Evolutionary conservation across 2,797 vertebrate genomes (phyloP), one percentile per base, ranked within the genome.

Genomic region (Sebastes minor): DNA sequence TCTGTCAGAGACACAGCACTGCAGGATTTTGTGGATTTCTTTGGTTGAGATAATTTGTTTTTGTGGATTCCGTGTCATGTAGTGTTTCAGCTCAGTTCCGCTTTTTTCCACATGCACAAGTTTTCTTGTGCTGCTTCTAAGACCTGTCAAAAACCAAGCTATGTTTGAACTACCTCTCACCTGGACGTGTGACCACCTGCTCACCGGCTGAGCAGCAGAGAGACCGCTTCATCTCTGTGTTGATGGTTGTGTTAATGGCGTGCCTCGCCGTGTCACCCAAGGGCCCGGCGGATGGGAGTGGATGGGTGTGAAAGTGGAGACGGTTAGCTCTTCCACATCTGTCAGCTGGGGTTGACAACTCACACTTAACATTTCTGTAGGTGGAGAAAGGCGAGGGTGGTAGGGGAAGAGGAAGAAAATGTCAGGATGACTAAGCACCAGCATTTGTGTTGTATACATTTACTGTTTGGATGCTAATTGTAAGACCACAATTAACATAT

Each of bases 321-420:
- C 9, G 1, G 83, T 90, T 83, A 88, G 72, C 81, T 65, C 79
- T 85, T 87, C 71, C 66, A 81, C 79, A 85, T 87, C 83, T 87
- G 87, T 87, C 90, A 72, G 67, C 76, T 68, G 66, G 30, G 57
- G 25, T 55, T 77, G 78, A 68, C 64, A 83, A 63, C 60, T 70
- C 65, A 63, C 81, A 79, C 78, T 63, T 60, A 61, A 77, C 80
- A 83, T 64, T 63, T 62, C 69, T 5, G 53, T 72, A 46, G 65
- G 76, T 66, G 70, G 65, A 66, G 57, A 73, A 28, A 75, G 61
- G 12, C 5, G 59, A 69, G 23, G 62, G 23, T 49, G 62, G 30
- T 49, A 27, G 27, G 5, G 11, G 8, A 28, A 28, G 30, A 53
- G 18, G n/a, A 25, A 75, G 20, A 69, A 49, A 49, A 49, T 49